Conservation (phyloP, 2,888 invertebrate species). For the Drosophila austrosaltans region DNA sequence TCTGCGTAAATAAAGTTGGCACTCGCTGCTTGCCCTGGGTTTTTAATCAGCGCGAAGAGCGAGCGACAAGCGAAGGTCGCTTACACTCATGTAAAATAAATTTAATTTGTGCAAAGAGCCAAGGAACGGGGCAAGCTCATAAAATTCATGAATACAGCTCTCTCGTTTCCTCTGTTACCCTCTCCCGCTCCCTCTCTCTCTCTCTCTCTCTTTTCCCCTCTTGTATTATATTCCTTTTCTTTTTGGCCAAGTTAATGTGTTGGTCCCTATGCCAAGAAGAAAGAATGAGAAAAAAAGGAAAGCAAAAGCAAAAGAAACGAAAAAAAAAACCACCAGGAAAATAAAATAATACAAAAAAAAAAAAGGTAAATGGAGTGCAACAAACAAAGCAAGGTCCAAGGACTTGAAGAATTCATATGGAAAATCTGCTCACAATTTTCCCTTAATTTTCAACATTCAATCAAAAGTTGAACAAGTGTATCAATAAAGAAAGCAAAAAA, state of each 20-base stretch:
- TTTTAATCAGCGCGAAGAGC: conserved; percentile 62
- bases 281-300: not conserved
- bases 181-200: not conserved
- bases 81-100: conserved; percentile 68
- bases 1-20: conserved; percentile 56
- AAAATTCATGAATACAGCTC: conserved; percentile 68
- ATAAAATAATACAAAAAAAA: conserved; percentile 3
- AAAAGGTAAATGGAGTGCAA: conserved; percentile 18
- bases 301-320: not conserved
- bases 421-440: conserved; percentile 6
- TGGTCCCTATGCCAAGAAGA: not conserved
- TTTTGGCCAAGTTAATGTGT: conserved; percentile 10
- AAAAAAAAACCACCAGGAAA: not conserved
- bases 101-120: conserved; percentile 57
- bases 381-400: not conserved
- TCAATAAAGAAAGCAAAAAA: conserved; percentile 14
- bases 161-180: not conserved
- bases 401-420: conserved; percentile 10
- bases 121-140: conserved; percentile 28
- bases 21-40: conserved; percentile 38
- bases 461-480: conserved; percentile 14
- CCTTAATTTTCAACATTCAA: conserved; percentile 12
- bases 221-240: conserved; percentile 18
- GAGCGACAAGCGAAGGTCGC: conserved; percentile 43
- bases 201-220: not conserved